Conservation (phyloP, 2,797 vertebrate species). For the Betta splendens region DNA sequence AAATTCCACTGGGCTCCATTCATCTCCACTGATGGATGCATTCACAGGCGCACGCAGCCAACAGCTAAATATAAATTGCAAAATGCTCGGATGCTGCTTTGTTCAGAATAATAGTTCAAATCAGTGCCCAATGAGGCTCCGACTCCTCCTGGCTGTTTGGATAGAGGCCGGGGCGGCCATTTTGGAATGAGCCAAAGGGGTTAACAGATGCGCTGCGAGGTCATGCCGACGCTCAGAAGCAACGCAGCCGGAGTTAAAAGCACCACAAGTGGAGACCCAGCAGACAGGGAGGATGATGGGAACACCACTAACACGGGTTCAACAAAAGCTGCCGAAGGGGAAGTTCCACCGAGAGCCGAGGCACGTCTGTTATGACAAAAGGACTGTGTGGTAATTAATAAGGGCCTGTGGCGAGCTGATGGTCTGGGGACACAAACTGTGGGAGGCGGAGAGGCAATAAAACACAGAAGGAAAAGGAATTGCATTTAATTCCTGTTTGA, state of each 20-base stretch:
- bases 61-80: conserved; percentile 10
- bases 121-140: conserved; percentile 7
- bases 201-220: conserved; percentile 34
- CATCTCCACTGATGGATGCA: conserved; percentile 46
- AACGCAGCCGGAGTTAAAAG: conserved; percentile 33
- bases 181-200: conserved; percentile 16
- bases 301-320: conserved; percentile 34
- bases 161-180: conserved; percentile 2
- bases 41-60: conserved; percentile 29
- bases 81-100: not conserved
- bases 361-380: conserved; percentile 48
- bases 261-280: conserved; percentile 13
- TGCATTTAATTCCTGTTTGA: conserved; percentile 7
- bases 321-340: conserved; percentile 32
- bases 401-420: conserved; percentile 28
- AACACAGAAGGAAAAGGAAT: not conserved
- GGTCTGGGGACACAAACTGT: conserved; percentile 36
- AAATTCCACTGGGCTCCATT: conserved; percentile 66
- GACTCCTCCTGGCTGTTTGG: conserved; percentile 27
- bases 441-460: conserved; percentile 35
- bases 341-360: conserved; percentile 10
- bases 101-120: conserved; percentile 6
- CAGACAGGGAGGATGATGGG: not conserved
- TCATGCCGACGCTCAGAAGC: not conserved
- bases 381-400: conserved; percentile 60